Conservation (phyloP, 2,113 vertebrate genomes). For the Odobenus rosmarus region DNA sequence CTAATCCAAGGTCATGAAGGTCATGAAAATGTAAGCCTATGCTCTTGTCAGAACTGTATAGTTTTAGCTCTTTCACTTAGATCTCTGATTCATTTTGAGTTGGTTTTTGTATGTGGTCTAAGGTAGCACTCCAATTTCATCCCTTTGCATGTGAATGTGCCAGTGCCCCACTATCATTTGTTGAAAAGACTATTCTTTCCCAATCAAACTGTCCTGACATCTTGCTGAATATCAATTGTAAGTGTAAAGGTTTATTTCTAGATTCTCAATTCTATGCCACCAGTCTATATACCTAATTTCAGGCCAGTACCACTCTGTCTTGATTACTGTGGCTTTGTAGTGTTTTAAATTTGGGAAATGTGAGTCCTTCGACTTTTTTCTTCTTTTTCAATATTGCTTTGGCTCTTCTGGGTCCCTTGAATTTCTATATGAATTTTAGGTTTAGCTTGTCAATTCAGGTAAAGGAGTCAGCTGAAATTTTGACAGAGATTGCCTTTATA, state of each 20-base stretch:
- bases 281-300: not conserved
- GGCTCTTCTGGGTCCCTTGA: not conserved
- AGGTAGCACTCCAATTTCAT: not conserved
- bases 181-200: not conserved
- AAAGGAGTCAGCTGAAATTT: not conserved
- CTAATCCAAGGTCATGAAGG: not conserved
- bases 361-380: not conserved
- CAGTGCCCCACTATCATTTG: not conserved
- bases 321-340: not conserved
- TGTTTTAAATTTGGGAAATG: not conserved
- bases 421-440: not conserved
- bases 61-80: not conserved
- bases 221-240: not conserved
- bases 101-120: not conserved
- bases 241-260: not conserved
- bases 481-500: not conserved
- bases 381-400: conserved; percentile 3
- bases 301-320: not conserved
- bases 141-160: not conserved
- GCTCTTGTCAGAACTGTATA: not conserved
- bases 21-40: not conserved
- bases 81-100: not conserved
- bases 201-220: not conserved
- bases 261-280: not conserved
- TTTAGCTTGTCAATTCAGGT: not conserved